Conservation (phyloP, 1,140 invertebrate species). For the Pinna nobilis region DNA sequence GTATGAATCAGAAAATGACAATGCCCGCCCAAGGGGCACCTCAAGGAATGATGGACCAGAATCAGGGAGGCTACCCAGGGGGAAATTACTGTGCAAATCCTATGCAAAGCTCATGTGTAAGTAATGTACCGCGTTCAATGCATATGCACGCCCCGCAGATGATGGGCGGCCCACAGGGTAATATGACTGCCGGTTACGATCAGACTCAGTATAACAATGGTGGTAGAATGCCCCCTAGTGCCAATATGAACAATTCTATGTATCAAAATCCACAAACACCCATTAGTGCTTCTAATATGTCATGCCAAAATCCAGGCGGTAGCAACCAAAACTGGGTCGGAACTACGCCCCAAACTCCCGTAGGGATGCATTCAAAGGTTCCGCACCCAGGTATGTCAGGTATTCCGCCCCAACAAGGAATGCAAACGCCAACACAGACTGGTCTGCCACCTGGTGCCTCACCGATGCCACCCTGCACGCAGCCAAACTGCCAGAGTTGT, state of each 20-base stretch:
- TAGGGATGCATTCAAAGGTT: conserved; percentile 38
- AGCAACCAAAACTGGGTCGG: conserved; percentile 46
- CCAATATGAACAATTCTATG: conserved; percentile 49
- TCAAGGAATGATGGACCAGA: conserved; percentile 35
- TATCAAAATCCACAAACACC: conserved; percentile 34
- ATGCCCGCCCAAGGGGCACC: conserved; percentile 24
- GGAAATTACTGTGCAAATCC: conserved; percentile 22
- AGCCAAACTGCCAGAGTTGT: conserved; percentile 63
- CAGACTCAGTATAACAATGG: conserved; percentile 42
- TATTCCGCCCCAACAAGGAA: conserved; percentile 37
- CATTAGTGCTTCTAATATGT: conserved; percentile 37
- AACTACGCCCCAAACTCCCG: conserved; percentile 45
- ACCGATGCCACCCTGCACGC: conserved; percentile 51
- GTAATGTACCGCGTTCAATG: conserved; percentile 22
- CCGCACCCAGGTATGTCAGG: conserved; percentile 42
- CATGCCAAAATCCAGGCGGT: conserved; percentile 28
- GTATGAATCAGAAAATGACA: conserved; percentile 50
- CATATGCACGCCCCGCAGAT: conserved; percentile 34
- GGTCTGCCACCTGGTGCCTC: conserved; percentile 38
- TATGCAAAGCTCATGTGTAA: conserved; percentile 17
- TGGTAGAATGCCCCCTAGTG: conserved; percentile 33
- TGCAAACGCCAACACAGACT: conserved; percentile 43
- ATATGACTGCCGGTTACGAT: conserved; percentile 30
- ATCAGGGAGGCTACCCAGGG: conserved; percentile 23
- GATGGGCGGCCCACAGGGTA: conserved; percentile 19